Evolutionary conservation across 2,113 vertebrate genomes (phyloP), one percentile per base, ranked within the genome.

Genomic region (Mus musculus): DNA sequence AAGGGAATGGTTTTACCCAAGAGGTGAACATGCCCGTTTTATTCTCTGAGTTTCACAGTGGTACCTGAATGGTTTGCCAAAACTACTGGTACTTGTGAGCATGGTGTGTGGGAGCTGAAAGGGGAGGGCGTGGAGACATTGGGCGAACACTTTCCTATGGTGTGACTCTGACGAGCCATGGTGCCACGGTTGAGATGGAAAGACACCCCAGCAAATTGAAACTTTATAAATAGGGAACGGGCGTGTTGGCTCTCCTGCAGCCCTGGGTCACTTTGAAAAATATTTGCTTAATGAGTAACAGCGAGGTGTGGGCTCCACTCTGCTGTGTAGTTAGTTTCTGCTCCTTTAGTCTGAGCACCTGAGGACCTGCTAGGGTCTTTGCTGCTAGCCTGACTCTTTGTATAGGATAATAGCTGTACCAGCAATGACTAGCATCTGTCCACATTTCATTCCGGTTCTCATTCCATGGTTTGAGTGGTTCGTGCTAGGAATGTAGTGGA

Each of bases 241-340:
- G 59, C 54, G 49, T 89, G 69, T 78, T 89, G 81, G 81, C 95
- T 94, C 93, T 95, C 76, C 82, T 94, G 92, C 92, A 91, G 24
- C 92, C 92, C 93, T 89, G 92, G 97, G 77, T 95, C 95, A 95
- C 95, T 97, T 90, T 95, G 90, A 89, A 95, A 97, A 98, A 96
- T 96, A 98, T 95, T 97, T 98, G 97, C 92, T 97, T 96, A 97
- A 89, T 91, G 95, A 94, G 89, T 95, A 97, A 97, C 75, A 13
- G 85, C 72, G 78, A 46, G 89, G 96, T 93, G 17, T 71, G 89
- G 77, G 22, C 76, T 97, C 80, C 97, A 73, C 93, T 92, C 88
- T 94, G 63, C 81, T 65, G 16, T 91, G 86, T 56, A 59, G 42
- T 96, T 95, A 54, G 49, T 96, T 95, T 94, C 69, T 39, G 33